Evolutionary conservation across 2,888 invertebrate species (phyloP).

Genomic region (Chesias legatella): DNA sequence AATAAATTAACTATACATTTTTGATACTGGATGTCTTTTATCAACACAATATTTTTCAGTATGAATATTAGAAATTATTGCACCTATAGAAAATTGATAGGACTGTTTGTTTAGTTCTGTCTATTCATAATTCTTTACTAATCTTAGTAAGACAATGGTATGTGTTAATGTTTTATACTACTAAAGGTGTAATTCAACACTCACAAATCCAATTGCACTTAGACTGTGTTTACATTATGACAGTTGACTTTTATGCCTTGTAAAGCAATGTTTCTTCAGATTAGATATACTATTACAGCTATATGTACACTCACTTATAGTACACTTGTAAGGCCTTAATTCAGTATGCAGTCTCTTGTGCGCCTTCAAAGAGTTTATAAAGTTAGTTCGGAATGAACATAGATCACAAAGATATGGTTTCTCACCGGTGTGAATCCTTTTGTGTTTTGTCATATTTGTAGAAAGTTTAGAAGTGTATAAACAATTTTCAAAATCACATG

Average conservation of each 20-base stretch:
- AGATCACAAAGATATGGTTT: slow-evolving; percentile 70
- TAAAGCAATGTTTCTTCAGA: slow-evolving; percentile 61
- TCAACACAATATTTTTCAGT: too few species aligned
- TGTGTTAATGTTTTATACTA: too few species aligned
- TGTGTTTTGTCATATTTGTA: slow-evolving; percentile 71
- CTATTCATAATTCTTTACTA: too few species aligned
- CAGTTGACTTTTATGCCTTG: slow-evolving; percentile 20
- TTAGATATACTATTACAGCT: slow-evolving; percentile 73
- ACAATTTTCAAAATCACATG: slow-evolving; percentile 75
- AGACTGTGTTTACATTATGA: neutral
- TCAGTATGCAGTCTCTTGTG: slow-evolving; percentile 67
- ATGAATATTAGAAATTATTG: too few species aligned
- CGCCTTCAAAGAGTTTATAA: slow-evolving; percentile 66
- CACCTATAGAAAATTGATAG: too few species aligned
- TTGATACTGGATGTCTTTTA: too few species aligned
- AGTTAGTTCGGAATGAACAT: slow-evolving; percentile 70
- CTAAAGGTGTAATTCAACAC: too few species aligned
- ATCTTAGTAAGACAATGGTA: too few species aligned
- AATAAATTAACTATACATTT: too few species aligned
- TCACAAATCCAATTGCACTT: too few species aligned
- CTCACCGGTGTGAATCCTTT: slow-evolving; percentile 63
- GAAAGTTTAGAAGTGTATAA: slow-evolving; percentile 74
- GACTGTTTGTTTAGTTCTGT: too few species aligned
- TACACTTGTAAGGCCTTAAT: slow-evolving; percentile 64
- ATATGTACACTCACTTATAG: slow-evolving; percentile 50